Percentiles rank a stretch among this genome's conserved stretches.
Conservation (phyloP, 1,140 invertebrate species). For the Drosophila novamexicana region DNA sequence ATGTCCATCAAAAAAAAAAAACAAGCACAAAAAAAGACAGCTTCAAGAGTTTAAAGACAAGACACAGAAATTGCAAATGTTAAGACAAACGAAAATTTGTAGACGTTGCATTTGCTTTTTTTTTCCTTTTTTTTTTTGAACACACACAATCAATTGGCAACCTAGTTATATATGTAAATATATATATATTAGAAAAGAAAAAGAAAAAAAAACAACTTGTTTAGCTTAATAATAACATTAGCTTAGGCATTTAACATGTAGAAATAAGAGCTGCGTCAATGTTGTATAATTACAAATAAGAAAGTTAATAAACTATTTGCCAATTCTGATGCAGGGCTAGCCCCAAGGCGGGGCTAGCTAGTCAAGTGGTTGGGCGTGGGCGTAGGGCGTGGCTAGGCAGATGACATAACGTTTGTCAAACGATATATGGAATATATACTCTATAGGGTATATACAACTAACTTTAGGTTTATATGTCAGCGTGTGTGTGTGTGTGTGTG, state of each 20-base stretch:
- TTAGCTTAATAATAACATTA: slow-evolving; percentile 5
- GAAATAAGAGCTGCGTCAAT: slow-evolving; percentile 6
- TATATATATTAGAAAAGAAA: slow-evolving; percentile 9
- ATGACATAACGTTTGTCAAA: slow-evolving; percentile 6
- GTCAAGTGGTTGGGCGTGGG: slow-evolving; percentile 46
- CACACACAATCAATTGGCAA: slow-evolving; percentile 27
- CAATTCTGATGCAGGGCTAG: too few species aligned
- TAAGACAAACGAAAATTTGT: not conserved
- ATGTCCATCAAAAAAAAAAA: slow-evolving; percentile 21
- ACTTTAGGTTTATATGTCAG: slow-evolving; percentile 23
- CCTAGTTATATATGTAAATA: slow-evolving; percentile 1
- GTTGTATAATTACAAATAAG: too few species aligned
- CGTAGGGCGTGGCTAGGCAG: not conserved
- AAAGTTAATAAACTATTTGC: slow-evolving; percentile 20
- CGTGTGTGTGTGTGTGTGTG: slow-evolving; percentile 17
- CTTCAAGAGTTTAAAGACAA: slow-evolving; percentile 2
- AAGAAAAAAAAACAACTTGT: slow-evolving; percentile 3
- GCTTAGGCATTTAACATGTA: slow-evolving; percentile 11
- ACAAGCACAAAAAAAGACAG: not conserved
- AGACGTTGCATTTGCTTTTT: not conserved
- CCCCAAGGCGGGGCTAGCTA: not conserved
- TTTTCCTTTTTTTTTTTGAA: not conserved
- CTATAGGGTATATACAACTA: slow-evolving; percentile 29
- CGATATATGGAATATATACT: slow-evolving; percentile 35
- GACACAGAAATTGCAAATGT: slow-evolving; percentile 4